These are phyloP conservation scores for Brassicogethes aeneus DNA, from an alignment of 2,888 invertebrate species.

Conservation along the genomic window DNA sequence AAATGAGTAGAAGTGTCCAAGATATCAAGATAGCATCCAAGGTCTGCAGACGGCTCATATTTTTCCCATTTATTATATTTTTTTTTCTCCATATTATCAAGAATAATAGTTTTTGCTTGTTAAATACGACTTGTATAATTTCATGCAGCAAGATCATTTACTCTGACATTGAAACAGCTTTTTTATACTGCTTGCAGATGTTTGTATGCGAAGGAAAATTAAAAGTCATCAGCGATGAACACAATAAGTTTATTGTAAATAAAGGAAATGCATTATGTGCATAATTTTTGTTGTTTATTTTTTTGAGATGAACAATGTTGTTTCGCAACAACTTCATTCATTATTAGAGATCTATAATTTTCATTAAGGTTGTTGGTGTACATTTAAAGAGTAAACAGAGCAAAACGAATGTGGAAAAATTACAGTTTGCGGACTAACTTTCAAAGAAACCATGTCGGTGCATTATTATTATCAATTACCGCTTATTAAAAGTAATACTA, in stretches of 20 bases:
- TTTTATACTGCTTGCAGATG: too few relatives aligned
- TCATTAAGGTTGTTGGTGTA: neutral
- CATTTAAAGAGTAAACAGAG: neutral
- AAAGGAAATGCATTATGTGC: too few relatives aligned
- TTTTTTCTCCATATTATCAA: neutral
- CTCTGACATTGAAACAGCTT: conserved; percentile 1
- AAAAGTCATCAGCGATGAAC: neutral
- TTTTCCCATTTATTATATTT: conserved; percentile 1
- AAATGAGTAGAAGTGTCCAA: too few relatives aligned
- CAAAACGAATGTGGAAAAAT: neutral
- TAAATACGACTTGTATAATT: conserved; percentile 1
- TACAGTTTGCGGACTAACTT: neutral
- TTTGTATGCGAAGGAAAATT: neutral
- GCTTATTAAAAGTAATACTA: neutral
- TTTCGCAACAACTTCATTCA: too few relatives aligned
- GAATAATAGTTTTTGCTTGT: conserved; percentile 2
- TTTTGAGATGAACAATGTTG: too few relatives aligned
- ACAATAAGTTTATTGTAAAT: neutral
- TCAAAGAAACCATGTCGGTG: neutral
- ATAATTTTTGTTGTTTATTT: too few relatives aligned
- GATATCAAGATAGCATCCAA: neutral
- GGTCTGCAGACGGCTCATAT: neutral
- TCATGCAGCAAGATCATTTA: neutral
- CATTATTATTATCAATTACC: neutral
- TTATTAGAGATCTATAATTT: too few relatives aligned